These are phyloP conservation scores for Phoxinus dragarum DNA, from an alignment of 2,797 vertebrate genomes.

Conservation along the genomic window DNA sequence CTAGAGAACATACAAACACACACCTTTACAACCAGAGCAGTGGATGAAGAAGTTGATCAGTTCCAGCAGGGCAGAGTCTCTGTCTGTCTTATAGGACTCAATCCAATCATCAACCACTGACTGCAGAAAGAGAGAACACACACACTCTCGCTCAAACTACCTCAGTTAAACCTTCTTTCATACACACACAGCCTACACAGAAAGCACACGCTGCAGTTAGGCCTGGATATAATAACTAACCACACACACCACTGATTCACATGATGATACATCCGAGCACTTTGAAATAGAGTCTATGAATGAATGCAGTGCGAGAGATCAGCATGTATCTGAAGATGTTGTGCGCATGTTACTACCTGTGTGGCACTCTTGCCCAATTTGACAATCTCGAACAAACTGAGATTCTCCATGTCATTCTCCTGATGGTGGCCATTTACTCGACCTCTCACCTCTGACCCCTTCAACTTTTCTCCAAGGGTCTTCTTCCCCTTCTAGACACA, in stretches of 20 bases:
- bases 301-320: neutral
- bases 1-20: conserved; percentile 43
- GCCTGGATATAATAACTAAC: conserved; percentile 7
- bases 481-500: conserved; percentile 94
- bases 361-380: conserved; percentile 99
- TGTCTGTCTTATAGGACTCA: conserved; percentile 96
- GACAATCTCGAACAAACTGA: conserved; percentile 98
- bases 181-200: conserved; percentile 30
- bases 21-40: conserved; percentile 99
- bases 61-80: conserved; percentile 96
- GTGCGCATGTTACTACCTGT: conserved; percentile 82
- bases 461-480: conserved; percentile 86
- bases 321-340: neutral
- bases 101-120: conserved; percentile 99
- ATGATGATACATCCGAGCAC: neutral
- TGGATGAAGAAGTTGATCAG: conserved; percentile 99
- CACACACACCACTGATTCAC: neutral
- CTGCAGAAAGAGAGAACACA: conserved; percentile 69
- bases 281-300: neutral
- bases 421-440: conserved; percentile 99
- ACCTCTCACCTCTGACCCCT: conserved; percentile 82
- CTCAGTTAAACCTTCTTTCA: conserved; percentile 18
- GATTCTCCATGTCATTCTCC: conserved; percentile 99
- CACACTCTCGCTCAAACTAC: neutral
- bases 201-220: neutral